A percentile compares a stretch with the other conserved stretches of the same genome.
Conservation (phyloP, 1,140 invertebrate genomes). For the Pseudachorutes palmiensis region DNA sequence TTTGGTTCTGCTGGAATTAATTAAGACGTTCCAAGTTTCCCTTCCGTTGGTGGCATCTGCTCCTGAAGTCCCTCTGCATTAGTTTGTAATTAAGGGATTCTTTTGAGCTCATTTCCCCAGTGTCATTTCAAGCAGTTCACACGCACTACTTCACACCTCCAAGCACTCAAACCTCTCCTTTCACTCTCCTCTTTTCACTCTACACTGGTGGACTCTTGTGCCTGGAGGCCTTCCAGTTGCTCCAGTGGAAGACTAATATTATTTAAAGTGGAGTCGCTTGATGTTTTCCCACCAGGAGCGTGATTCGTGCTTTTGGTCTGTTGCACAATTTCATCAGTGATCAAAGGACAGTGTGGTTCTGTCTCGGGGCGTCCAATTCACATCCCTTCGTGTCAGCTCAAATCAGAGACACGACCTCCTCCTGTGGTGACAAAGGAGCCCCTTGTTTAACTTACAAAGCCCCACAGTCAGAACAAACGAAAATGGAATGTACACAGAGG, state of each 20-base stretch:
- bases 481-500: too few species aligned
- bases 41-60: too few species aligned
- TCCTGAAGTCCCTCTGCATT: too few species aligned
- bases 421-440: too few species aligned
- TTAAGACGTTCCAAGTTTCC: too few species aligned
- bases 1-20: too few species aligned
- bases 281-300: neutral
- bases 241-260: neutral
- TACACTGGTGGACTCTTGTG: too few species aligned
- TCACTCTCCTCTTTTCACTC: neutral
- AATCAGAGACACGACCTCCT: too few species aligned
- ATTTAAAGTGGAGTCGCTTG: neutral
- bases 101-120: neutral
- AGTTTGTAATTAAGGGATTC: conserved; percentile 1
- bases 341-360: conserved; percentile 28
- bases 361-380: neutral
- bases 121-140: neutral
- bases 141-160: neutral
- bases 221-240: neutral
- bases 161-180: neutral
- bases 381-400: neutral
- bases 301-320: neutral
- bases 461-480: too few species aligned
- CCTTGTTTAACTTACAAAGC: too few species aligned
- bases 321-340: conserved; percentile 38